Conservation (phyloP, 2,797 vertebrate genomes). For the Antennarius maculatus region DNA sequence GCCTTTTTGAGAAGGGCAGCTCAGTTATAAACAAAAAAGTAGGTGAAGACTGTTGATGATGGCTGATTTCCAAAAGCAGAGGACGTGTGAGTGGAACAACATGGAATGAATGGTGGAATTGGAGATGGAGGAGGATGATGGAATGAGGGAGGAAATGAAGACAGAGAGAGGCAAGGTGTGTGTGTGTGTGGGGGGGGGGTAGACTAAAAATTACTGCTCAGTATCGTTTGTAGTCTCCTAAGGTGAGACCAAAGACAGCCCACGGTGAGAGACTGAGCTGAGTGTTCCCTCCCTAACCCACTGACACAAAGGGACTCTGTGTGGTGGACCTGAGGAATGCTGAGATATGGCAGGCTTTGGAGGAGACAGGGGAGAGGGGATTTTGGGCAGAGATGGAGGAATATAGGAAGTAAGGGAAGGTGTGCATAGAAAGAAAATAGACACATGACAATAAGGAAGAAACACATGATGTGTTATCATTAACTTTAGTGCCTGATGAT, state of each 20-base stretch:
- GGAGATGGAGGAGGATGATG: constrained; percentile 41
- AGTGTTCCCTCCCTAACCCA: constrained; percentile 61
- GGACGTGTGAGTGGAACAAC: constrained; percentile 55
- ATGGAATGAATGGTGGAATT: constrained; percentile 37
- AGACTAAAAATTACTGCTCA: constrained; percentile 44
- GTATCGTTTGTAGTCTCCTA: constrained; percentile 67
- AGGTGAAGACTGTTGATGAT: constrained; percentile 57
- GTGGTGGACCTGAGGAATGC: constrained; percentile 78
- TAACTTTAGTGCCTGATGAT: background rate
- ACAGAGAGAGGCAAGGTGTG: constrained; percentile 28
- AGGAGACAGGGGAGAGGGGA: constrained; percentile 43
- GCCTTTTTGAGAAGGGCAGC: constrained; percentile 62
- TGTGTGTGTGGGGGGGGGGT: constrained; percentile 1
- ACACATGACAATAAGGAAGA: constrained; percentile 19
- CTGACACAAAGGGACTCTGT: constrained; percentile 81
- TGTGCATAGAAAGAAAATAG: constrained; percentile 20
- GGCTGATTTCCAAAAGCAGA: constrained; percentile 63
- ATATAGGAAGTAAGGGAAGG: constrained; percentile 7
- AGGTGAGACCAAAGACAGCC: constrained; percentile 71
- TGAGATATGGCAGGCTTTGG: constrained; percentile 66
- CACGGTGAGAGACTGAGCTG: constrained; percentile 64
- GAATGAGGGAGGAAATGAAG: constrained; percentile 40
- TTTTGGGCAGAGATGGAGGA: constrained; percentile 7
- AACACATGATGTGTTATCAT: background rate
- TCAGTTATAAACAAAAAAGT: constrained; percentile 59